phyloP scores from a whole-genome alignment of 1,140 invertebrate species.

The Eufriesea mexicana region DNA sequence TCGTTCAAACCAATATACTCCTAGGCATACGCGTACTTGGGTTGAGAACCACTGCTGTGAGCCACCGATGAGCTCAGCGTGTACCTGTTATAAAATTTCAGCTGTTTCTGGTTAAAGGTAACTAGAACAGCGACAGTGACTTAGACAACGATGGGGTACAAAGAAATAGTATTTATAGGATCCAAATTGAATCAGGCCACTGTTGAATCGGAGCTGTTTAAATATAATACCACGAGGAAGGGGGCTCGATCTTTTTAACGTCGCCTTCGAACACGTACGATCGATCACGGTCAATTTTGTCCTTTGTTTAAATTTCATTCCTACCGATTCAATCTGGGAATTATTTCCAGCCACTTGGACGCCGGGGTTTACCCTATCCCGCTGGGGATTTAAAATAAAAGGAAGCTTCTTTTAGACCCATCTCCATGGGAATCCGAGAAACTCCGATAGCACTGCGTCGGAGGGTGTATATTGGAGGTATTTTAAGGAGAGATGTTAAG shows the following conservation, averaged over 20 bases:
- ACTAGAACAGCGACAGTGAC: neutral
- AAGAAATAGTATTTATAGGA: conserved; percentile 54
- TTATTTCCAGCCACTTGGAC: neutral
- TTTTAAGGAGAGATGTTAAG: neutral
- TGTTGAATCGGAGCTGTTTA: conserved; percentile 50
- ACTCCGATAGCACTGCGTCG: neutral
- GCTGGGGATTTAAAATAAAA: conserved; percentile 1
- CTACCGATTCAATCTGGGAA: neutral
- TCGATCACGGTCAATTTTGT: conserved; percentile 33
- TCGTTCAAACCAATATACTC: no score
- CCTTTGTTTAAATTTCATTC: conserved; percentile 15
- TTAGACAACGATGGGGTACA: conserved; percentile 37
- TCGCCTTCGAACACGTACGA: neutral
- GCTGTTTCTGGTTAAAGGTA: neutral
- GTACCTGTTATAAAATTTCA: neutral
- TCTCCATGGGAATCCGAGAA: neutral
- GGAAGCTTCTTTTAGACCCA: neutral
- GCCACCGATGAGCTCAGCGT: no score
- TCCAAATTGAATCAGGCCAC: conserved; percentile 49
- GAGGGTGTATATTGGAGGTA: neutral
- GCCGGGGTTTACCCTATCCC: neutral
- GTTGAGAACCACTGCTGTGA: no score
- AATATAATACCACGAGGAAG: conserved; percentile 47
- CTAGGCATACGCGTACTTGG: no score
- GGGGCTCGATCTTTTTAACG: conserved; percentile 32